Conservation (phyloP, 1,140 invertebrate species). For the Oryctes rhinoceros region DNA sequence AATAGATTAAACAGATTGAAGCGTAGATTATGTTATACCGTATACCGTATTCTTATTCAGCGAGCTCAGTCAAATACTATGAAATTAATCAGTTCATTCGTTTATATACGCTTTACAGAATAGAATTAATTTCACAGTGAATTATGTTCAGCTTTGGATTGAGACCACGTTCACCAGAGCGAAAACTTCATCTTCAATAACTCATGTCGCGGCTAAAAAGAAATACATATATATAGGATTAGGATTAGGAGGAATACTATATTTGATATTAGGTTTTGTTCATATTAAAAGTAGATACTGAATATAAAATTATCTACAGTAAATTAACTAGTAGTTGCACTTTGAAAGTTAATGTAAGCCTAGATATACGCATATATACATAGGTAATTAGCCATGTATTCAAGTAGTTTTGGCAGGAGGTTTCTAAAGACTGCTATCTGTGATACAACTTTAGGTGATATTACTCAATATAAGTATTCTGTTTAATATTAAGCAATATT, state of each 20-base stretch:
- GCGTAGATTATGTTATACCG: neutral
- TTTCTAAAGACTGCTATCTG: no score
- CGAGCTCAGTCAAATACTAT: conserved; percentile 19
- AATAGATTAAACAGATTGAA: conserved; percentile 7
- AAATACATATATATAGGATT: neutral
- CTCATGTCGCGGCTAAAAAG: neutral
- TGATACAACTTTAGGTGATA: no score
- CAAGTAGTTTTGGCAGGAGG: no score
- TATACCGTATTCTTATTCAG: neutral
- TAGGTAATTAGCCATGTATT: no score
- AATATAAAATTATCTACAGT: no score
- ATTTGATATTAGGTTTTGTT: neutral
- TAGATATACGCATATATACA: no score
- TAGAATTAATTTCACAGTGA: conserved; percentile 31
- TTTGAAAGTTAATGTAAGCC: no score
- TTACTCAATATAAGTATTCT: no score
- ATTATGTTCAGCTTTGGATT: conserved; percentile 16
- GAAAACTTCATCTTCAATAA: conserved; percentile 18
- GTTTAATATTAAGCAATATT: no score
- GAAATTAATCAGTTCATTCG: conserved; percentile 22
- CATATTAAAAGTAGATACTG: neutral
- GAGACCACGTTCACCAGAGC: conserved; percentile 8
- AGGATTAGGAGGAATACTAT: no score
- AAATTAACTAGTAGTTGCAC: no score
- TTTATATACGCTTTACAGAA: neutral